Conservation (phyloP, 23 tunicate species). For the Styela plicata region DNA sequence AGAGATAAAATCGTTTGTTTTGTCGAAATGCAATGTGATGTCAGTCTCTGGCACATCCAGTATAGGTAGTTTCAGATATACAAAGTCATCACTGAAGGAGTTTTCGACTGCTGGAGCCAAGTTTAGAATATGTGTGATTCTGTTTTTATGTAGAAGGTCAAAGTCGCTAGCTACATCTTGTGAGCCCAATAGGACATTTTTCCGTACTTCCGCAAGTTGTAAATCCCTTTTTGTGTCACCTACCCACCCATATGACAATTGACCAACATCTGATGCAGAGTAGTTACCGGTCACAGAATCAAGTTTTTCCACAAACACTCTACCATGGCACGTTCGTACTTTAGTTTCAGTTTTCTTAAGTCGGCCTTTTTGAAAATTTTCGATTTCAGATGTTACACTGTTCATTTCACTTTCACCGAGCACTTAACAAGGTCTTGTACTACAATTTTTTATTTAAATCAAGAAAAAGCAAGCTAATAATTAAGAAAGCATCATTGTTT, state of each 20-base stretch:
- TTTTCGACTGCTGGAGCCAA: slow-evolving; percentile 34
- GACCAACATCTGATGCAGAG: slow-evolving; percentile 2
- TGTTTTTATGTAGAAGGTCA: slow-evolving; percentile 14
- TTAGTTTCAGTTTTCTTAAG: slow-evolving; percentile 1
- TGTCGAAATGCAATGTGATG: slow-evolving; percentile 8
- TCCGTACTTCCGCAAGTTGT: slow-evolving; percentile 32
- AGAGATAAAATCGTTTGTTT: slow-evolving; percentile 7
- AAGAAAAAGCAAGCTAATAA: no score
- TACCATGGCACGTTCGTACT: slow-evolving; percentile 21
- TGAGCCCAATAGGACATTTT: slow-evolving; percentile 30
- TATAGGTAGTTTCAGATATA: slow-evolving; percentile 11
- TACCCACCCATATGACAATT: slow-evolving; percentile 25
- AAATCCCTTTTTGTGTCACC: slow-evolving; percentile 36
- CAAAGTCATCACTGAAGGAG: slow-evolving; percentile 25
- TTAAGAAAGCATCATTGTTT: no score
- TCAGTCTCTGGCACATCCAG: slow-evolving; percentile 34
- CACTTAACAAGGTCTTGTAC: no score
- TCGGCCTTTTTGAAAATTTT: background rate
- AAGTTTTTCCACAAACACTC: slow-evolving; percentile 15
- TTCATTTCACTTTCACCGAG: no score
- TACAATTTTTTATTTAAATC: no score
- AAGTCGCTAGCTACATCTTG: slow-evolving; percentile 33
- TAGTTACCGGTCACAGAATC: slow-evolving; percentile 12
- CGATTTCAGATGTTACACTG: background rate
- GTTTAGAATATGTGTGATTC: slow-evolving; percentile 43